Conservation (phyloP, 2,113 vertebrate genomes). For the Chionis minor region DNA sequence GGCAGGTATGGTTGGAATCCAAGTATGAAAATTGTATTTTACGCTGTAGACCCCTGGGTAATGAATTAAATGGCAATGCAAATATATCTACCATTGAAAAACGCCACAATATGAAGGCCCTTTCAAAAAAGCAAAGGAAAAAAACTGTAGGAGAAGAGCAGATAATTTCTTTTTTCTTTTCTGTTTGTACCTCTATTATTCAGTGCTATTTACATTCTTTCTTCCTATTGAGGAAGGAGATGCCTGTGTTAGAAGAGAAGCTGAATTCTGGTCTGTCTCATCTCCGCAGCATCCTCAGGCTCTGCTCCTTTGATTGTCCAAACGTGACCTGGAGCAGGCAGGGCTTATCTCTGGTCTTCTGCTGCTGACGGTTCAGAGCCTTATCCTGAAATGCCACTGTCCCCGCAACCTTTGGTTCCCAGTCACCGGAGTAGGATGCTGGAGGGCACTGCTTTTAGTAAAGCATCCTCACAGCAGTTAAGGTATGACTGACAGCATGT, state of each 20-base stretch:
- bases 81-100: neutral
- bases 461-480: neutral
- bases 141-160: neutral
- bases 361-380: neutral
- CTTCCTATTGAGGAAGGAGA: neutral
- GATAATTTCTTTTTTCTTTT: neutral
- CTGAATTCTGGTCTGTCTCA: neutral
- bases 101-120: neutral
- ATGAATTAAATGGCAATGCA: conserved; percentile 21
- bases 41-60: conserved; percentile 14
- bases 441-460: neutral
- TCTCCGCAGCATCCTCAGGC: neutral
- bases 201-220: neutral
- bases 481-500: neutral
- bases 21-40: conserved; percentile 60
- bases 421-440: neutral
- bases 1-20: conserved; percentile 51
- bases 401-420: neutral
- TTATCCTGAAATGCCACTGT: neutral
- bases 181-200: neutral
- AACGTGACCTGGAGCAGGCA: neutral
- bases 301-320: neutral
- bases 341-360: neutral
- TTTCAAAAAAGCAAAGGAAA: neutral
- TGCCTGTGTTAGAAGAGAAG: neutral